Base-by-base conservation (phyloP, 1,140 invertebrate species). In the Philopotamus ludificatus region DNA sequence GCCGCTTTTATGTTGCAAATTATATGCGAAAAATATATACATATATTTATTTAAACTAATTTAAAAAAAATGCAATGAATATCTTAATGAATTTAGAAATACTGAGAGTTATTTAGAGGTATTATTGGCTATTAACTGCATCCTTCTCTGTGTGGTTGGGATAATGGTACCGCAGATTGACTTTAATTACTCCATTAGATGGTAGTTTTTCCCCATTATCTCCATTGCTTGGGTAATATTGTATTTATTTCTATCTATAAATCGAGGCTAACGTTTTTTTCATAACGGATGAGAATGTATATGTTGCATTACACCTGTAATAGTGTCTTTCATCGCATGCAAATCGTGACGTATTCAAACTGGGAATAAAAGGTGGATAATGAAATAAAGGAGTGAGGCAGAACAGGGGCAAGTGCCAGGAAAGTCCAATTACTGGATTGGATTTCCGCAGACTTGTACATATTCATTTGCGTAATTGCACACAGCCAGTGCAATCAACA, bases 391-490 rank as follows among this genome's bases (percentile, higher is more conserved):
- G n/a, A n/a, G n/a, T n/a, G n/a, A n/a, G n/a, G n/a, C n/a, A n/a
- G n/a, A n/a, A n/a, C n/a, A n/a, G n/a, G n/a, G n/a, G n/a, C n/a
- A n/a, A n/a, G n/a, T n/a, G n/a, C n/a, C n/a, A n/a, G n/a, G n/a
- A n/a, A n/a, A 49, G 15, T 61, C 57, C 58, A 61, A 66, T 66
- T 66, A 66, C 49, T 20, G 57, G 47, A 66, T 66, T 51, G 57
- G 49, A 61, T 66, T 61, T 44, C 39, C 51, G 58, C 58, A 54
- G 23, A 41, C 64, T 53, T 66, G 47, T 60, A 23, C 47, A 39
- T 41, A 61, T 28, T 66, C 58, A 66, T 66, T 62, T 66, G 65
- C 54, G 28, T 62, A 66, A 66, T 66, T 66, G 65, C 34, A 44
- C 49, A 64, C 50, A 64, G 51, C 47, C 3, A 23, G 22, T 49